Percentiles rank a stretch among this genome's conserved stretches.
These are phyloP conservation scores for Microtus ochrogaster DNA, from an alignment of 2,113 vertebrate species.

Conservation along the genomic window DNA sequence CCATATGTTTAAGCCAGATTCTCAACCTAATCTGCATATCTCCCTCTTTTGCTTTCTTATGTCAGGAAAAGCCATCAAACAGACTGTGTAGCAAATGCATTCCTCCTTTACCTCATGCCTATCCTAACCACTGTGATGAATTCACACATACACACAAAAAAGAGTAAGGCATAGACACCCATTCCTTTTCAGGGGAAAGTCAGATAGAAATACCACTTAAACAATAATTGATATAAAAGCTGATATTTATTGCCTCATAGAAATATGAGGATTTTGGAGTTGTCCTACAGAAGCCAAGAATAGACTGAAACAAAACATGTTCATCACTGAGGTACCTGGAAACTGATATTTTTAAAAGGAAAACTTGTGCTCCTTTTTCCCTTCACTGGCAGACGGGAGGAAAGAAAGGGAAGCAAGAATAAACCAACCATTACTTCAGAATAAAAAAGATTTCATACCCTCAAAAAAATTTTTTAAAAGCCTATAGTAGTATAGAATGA, in stretches of 20 bases:
- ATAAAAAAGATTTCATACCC: neutral
- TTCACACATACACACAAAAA: neutral
- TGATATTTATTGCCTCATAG: neutral
- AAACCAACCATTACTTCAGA: neutral
- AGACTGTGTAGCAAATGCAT: neutral
- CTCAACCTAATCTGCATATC: no score
- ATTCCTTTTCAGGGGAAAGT: neutral
- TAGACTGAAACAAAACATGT: neutral
- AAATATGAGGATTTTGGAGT: conserved; percentile 9
- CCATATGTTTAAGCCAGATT: neutral
- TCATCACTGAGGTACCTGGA: neutral
- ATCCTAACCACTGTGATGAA: neutral
- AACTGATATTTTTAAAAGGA: conserved; percentile 2
- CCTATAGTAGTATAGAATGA: neutral
- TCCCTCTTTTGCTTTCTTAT: neutral
- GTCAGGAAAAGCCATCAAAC: neutral
- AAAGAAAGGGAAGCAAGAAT: neutral
- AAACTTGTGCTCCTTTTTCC: neutral
- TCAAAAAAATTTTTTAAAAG: conserved; percentile 15
- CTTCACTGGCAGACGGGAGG: neutral
- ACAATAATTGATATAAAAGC: neutral
- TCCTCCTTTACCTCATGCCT: conserved; percentile 4
- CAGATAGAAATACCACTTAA: conserved; percentile 41
- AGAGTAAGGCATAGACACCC: conserved; percentile 7
- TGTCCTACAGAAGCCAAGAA: neutral